Evolutionary conservation across 64 coral and sea anemone genomes (phyloP), one percentile per base, ranked within the genome.

Genomic region (Trachythela sp.): DNA sequence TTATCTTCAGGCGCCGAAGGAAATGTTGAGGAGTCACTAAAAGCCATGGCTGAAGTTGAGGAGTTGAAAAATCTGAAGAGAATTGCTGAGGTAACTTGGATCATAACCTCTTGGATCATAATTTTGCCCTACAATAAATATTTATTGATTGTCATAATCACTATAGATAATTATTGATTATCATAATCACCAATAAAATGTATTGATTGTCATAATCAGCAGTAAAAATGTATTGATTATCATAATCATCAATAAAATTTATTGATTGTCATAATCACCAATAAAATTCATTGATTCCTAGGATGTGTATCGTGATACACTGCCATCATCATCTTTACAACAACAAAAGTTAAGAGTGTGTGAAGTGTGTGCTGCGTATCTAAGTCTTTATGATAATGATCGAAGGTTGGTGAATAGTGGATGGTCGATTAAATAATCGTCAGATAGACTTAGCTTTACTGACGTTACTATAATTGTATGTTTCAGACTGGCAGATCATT

Each of bases 361-460:
- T 90, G 96, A 99, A 95, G 96, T 99, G 85, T 99, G 96, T 92
- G 96, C 96, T 85, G 93, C 96, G 33, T 99, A 99, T 59, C 89
- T 99, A 0, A 99, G 96, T 70, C 90, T 99, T 37, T 99, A 99
- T 90, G 96, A 99, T 85, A 99, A 99, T 70, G 96, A 99, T 54
- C 87, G 96, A 26, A 95, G 96, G 96, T 99, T 72, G 33, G 88
- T 90, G 42, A 30, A 18, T 40, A 27, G 24, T 70, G 20, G 20
- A 29, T 24, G 38, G 15, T 38, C 45, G 32, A 22, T 33, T n/a
- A n/a, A n/a, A n/a, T n/a, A n/a, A n/a, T n/a, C n/a, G n/a, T n/a
- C n/a, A n/a, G n/a, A n/a, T n/a, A n/a, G n/a, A n/a, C 7, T 22
- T 33, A 17, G 38, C 36, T 51, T 80, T 17, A 15, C 75, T 80